phyloP scores from a whole-genome alignment of 2,888 invertebrate species.

The Eremobia ochroleuca region DNA sequence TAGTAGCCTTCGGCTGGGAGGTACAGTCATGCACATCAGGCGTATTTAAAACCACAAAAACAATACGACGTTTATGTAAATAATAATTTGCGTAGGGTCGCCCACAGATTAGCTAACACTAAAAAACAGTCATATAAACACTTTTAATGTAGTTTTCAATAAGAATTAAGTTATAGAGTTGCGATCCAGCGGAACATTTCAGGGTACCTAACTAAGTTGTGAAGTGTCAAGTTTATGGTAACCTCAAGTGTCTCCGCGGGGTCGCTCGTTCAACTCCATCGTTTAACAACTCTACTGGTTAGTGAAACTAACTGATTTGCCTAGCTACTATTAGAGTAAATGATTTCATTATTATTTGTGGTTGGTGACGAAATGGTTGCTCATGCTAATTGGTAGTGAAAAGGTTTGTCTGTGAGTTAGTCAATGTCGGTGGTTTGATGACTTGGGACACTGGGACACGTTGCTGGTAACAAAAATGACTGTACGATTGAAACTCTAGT shows the following conservation, averaged over 20 bases:
- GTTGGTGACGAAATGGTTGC: not conserved
- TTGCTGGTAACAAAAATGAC: not conserved
- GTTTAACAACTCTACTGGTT: constrained; percentile 63
- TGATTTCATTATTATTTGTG: constrained; percentile 13
- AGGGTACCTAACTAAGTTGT: constrained; percentile 67
- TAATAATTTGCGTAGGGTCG: constrained; percentile 1
- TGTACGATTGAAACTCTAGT: not conserved
- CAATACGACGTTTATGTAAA: not conserved
- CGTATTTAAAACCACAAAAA: not conserved
- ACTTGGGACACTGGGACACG: not conserved
- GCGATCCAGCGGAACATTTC: constrained; percentile 43
- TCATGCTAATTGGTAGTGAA: not conserved
- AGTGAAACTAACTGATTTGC: constrained; percentile 53
- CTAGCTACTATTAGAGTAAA: constrained; percentile 16
- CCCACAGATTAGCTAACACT: constrained; percentile 20
- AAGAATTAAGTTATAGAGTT: constrained; percentile 50
- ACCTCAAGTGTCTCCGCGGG: constrained; percentile 58
- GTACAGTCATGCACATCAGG: not conserved
- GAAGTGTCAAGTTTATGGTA: constrained; percentile 67
- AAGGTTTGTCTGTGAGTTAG: not conserved
- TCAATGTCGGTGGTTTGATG: not conserved
- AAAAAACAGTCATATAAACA: constrained; percentile 10
- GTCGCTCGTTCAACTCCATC: constrained; percentile 59
- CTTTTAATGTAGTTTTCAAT: constrained; percentile 45
- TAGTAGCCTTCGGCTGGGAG: no score